Percentiles rank a stretch among this genome's conserved stretches.
These are phyloP conservation scores for Lophotriccus pileatus DNA, from an alignment of 2,797 vertebrate species.

Conservation along the genomic window DNA sequence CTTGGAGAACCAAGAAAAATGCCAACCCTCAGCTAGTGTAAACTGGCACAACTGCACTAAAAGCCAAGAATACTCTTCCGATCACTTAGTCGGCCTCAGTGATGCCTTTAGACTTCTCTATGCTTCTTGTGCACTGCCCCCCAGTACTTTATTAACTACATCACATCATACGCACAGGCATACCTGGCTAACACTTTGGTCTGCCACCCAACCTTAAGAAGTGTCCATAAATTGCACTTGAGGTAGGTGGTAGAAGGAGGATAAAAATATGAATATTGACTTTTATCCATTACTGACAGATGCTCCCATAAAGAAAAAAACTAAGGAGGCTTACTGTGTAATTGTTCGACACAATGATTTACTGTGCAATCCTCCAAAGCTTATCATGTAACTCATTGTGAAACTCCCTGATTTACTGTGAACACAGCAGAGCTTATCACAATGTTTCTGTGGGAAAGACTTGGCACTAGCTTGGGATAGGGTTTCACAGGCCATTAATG, in stretches of 20 bases:
- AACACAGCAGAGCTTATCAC: constrained; percentile 62
- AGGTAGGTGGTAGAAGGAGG: not conserved
- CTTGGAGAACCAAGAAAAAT: not conserved
- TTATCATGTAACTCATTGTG: constrained; percentile 57
- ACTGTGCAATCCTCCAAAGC: constrained; percentile 65
- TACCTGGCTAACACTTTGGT: not conserved
- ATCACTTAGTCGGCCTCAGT: not conserved
- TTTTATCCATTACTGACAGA: constrained; percentile 28
- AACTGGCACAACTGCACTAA: not conserved
- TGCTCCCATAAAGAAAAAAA: constrained; percentile 44
- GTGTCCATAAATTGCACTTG: not conserved
- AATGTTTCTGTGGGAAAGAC: constrained; percentile 48
- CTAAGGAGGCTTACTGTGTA: constrained; percentile 47
- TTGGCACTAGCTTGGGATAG: constrained; percentile 45
- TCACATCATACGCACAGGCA: not conserved
- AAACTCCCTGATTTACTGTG: constrained; percentile 64
- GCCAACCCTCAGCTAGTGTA: not conserved
- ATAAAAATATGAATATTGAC: constrained; percentile 23
- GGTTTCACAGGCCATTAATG: constrained; percentile 69
- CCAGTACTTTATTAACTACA: not conserved
- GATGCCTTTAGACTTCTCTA: not conserved
- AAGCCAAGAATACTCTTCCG: not conserved
- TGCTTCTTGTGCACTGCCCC: not conserved
- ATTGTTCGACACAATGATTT: constrained; percentile 66
- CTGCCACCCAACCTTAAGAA: not conserved